A percentile compares a stretch with the other conserved stretches of the same genome.
These are phyloP conservation scores for Fukomys damarensis DNA, from an alignment of 2,113 vertebrate genomes.

Conservation along the genomic window DNA sequence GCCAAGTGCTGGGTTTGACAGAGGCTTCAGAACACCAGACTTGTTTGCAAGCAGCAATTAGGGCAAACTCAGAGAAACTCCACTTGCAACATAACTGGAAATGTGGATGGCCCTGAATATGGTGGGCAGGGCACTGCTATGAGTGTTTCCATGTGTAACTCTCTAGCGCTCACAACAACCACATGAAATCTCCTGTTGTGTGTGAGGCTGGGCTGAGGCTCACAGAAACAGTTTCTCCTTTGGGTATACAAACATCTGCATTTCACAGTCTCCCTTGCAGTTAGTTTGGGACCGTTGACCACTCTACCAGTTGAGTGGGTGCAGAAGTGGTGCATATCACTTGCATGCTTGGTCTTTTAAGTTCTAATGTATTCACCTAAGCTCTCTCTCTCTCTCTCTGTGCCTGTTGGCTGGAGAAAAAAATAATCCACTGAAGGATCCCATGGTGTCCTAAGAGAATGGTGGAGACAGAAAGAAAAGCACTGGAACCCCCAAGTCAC, in stretches of 20 bases:
- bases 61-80: slow-evolving; percentile 19
- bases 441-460: background rate
- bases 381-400: background rate
- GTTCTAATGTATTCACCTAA: background rate
- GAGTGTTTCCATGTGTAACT: background rate
- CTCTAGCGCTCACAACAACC: background rate
- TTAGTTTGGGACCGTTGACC: background rate
- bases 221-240: background rate
- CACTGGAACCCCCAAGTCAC: background rate
- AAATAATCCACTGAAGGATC: background rate
- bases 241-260: background rate
- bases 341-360: slow-evolving; percentile 5
- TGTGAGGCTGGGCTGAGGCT: background rate
- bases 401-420: background rate
- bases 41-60: slow-evolving; percentile 44
- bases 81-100: background rate
- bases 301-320: background rate
- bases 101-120: background rate
- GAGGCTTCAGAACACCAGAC: background rate
- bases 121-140: background rate
- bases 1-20: slow-evolving; percentile 64
- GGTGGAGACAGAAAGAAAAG: background rate
- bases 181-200: background rate
- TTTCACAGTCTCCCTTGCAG: slow-evolving; percentile 28
- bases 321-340: background rate